Base-by-base conservation (phyloP, 2,888 invertebrate genomes). In the Cataglyphis altisquamis region DNA sequence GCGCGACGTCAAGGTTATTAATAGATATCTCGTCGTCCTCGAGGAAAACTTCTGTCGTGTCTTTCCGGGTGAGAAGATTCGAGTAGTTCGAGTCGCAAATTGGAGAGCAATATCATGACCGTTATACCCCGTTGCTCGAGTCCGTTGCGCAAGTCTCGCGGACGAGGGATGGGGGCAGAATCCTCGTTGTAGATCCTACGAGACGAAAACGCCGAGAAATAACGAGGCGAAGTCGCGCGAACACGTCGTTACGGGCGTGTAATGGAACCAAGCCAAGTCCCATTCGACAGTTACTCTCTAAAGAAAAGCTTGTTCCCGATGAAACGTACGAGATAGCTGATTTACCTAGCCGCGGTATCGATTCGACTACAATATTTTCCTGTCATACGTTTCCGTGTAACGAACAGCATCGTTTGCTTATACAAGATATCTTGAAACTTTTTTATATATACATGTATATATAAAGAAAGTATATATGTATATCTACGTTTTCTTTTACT, bases 261-360 rank as follows among this genome's bases (percentile, higher is more conserved):
- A 82, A 85, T 89, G 89, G 89, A 90, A 83, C 60, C 63, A 60
- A 85, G 89, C 88, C 89, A 89, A 90, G 75, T 86, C 63, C 73
- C 82, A 68, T 84, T 78, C 84, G 73, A 86, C 83, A 64, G 83
- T 87, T 89, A 82, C 81, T 89, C 77, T 68, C 86, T 80, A 67
- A 84, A 67, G 84, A 60, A 72, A 66, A 74, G 68, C 80, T 83
- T 72, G 84, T 77, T 45, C 67, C 36, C 39, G 36, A 57, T 48
- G 70, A 45, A 78, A 68, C 15, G 39, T 48, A 63, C 66, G 52
- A 63, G n/a, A 57, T 25, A 78, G 25, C 12, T 45, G 60, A 60
- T n/a, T 6, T 41, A 29, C 15, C 45, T 10, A 12, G n/a, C 6
- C 25, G 12, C 55, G 36, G n/a, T 8, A 29, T 64, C 52, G 45